Evolutionary conservation across 2,888 invertebrate genomes (phyloP), one percentile per base, ranked within the genome.

Genomic region (Alentia gelatinosa): DNA sequence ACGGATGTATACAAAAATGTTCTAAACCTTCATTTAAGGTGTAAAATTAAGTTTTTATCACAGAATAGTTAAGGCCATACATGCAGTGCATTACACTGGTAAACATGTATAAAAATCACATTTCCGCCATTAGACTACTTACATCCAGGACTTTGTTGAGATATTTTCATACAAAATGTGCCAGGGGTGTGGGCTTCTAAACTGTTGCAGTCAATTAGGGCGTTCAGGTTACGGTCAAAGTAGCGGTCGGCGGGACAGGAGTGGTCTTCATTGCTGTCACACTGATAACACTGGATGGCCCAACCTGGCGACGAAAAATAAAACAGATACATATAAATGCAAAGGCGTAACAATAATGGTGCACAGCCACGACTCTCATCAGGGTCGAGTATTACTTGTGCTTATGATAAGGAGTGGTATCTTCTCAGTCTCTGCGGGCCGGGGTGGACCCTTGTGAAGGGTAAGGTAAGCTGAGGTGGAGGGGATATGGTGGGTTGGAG

Each of bases 161-260:
- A 98, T 37, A 98, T 97, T 97, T 99, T 99, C 97, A 99, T 98
- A 96, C 99, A 99, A 96, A 99, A 99, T 1, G 98, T 98, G 9
- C 99, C 99, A 35, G 99, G 99, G 96, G 98, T 98, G 93, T 98
- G 97, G 68, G 98, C 98, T 96, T 99, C 99, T 95, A 98, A 98
- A 95, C 98, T 98, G 95, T 98, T 98, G 96, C 99, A 99, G 95
- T 99, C 99, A 0, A 99, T 97, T 15, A 99, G 97, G 93, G 98
- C 98, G 95, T 99, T 98, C 93, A 97, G 97, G 23, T 97, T 97
- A 94, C 97, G 97, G 95, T 99, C 98, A 95, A 99, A 99, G 93
- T 97, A 97, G 93, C 97, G 97, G 95, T 99, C 98, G 0, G 99
- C 98, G 0, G 99, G 99, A 96, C 99, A 99, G 83, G 98, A 97